Percentiles rank a stretch among this genome's conserved stretches.
Conservation (phyloP, 1,140 invertebrate genomes). For the Antheraea pernyi region DNA sequence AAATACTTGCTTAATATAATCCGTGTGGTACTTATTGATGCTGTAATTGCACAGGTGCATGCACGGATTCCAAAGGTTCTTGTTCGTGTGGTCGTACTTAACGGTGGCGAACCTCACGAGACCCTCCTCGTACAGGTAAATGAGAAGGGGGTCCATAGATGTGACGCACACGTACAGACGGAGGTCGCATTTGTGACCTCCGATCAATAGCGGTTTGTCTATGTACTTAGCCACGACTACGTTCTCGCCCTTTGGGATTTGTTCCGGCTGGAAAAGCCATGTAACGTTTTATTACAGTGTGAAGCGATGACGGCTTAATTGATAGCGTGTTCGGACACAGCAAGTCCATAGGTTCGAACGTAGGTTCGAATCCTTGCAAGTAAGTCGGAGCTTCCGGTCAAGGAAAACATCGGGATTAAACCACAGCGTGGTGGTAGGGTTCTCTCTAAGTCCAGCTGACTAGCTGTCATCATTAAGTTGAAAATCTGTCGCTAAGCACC, state of each 20-base stretch:
- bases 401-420: too few relatives aligned
- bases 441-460: too few relatives aligned
- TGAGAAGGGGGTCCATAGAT: conserved; percentile 89
- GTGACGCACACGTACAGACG: conserved; percentile 92
- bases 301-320: too few relatives aligned
- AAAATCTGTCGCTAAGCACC: too few relatives aligned
- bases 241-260: conserved; percentile 94
- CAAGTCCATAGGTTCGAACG: too few relatives aligned
- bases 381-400: too few relatives aligned
- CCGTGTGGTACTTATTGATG: conserved; percentile 95
- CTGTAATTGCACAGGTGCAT: conserved; percentile 97
- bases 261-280: conserved; percentile 86
- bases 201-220: conserved; percentile 94
- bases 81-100: conserved; percentile 89
- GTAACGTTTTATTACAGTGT: too few relatives aligned
- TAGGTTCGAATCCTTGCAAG: too few relatives aligned
- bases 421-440: too few relatives aligned
- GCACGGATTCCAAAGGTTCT: conserved; percentile 93
- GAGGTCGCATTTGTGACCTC: conserved; percentile 96
- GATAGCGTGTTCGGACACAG: too few relatives aligned
- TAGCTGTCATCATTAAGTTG: too few relatives aligned
- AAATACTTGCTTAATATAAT: conserved; percentile 88
- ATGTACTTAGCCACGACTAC: conserved; percentile 96
- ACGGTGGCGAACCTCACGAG: conserved; percentile 92
- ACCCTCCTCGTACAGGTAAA: conserved; percentile 93